Base-by-base conservation (phyloP, 53 echinoderm and acorn worm species). In the Luidia sarsii region DNA sequence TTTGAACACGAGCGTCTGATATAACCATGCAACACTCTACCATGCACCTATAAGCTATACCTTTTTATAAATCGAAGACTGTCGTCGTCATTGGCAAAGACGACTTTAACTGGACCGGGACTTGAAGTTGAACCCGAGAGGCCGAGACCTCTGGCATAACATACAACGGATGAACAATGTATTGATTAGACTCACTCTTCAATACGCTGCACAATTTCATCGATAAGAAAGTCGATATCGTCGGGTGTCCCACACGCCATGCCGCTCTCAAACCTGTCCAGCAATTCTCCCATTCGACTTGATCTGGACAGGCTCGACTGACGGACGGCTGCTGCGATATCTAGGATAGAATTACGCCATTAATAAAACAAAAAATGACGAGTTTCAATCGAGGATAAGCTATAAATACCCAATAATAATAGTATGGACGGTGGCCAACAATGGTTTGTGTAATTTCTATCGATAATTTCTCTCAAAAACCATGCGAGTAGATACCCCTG, bases 201-300 rank as follows among this genome's bases (percentile, higher is more conserved):
- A n/a, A 72, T 72, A 18, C 57, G 55, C 23, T 39, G 36, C 1
- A 72, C 41, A 38, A 72, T 39, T 24, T 72, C 72, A 56, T 72
- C 72, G 57, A 72, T 56, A 22, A 72, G 72, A 28, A 72, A 72
- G 16, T 72, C 72, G 25, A 72, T 72, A 32, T 72, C 72, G 14
- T 56, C 54, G 4, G 57, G 25, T 18, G 72, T 56, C 11, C 72
- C 72, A 38, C 72, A 72, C 5, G 55, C 55, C 39, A 36, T 23
- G 3, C 65, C 65, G 2, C 55, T 23, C 25, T 22, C 72, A 37
- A 72, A 72, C 39, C 72, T 20, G 22, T 72, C 28, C 57, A 72
- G 27, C 11, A 72, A 38, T 14, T 72, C 72, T 18, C 31, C 29
- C 72, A 72, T 72, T 50, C 39, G 54, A 34, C 27, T 57, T 19